These are phyloP conservation scores for Tiphia femorata DNA, from an alignment of 2,888 invertebrate species.

Conservation along the genomic window DNA sequence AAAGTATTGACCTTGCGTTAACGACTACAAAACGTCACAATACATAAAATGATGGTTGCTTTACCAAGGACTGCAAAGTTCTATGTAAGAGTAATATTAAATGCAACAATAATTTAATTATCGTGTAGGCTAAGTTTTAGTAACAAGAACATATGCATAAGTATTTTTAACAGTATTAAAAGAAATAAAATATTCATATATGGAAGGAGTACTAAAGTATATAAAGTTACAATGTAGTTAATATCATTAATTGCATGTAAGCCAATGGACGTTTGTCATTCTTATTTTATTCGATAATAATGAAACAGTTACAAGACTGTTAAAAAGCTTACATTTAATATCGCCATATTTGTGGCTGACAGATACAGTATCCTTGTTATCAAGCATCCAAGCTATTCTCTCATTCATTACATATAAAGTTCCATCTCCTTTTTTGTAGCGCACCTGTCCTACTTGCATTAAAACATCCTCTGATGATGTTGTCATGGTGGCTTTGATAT, in stretches of 20 bases:
- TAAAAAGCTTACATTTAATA: constrained; percentile 84
- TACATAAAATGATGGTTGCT: too few relatives aligned
- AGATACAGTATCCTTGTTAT: constrained; percentile 91
- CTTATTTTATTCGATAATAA: constrained; percentile 28
- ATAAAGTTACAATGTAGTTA: too few relatives aligned
- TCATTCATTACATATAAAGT: constrained; percentile 96
- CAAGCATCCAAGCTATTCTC: constrained; percentile 95
- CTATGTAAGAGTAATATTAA: too few relatives aligned
- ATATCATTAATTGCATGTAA: too few relatives aligned
- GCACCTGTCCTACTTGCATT: constrained; percentile 91
- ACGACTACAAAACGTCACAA: too few relatives aligned
- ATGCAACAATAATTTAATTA: background rate
- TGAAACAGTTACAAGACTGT: constrained; percentile 17
- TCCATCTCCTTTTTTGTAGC: constrained; percentile 97
- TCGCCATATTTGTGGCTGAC: constrained; percentile 95
- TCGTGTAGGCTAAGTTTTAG: too few relatives aligned
- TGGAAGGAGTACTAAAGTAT: too few relatives aligned
- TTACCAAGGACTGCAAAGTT: too few relatives aligned
- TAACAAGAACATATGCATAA: too few relatives aligned
- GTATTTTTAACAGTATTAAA: too few relatives aligned
- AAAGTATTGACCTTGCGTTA: too few relatives aligned
- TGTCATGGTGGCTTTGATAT: constrained; percentile 74
- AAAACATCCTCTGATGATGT: constrained; percentile 96
- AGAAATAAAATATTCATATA: too few relatives aligned
- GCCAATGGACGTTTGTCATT: constrained; percentile 2